Percentiles rank a stretch among this genome's conserved stretches.
These are phyloP conservation scores for Drosophila helvetica DNA, from an alignment of 2,888 invertebrate species.

Conservation along the genomic window DNA sequence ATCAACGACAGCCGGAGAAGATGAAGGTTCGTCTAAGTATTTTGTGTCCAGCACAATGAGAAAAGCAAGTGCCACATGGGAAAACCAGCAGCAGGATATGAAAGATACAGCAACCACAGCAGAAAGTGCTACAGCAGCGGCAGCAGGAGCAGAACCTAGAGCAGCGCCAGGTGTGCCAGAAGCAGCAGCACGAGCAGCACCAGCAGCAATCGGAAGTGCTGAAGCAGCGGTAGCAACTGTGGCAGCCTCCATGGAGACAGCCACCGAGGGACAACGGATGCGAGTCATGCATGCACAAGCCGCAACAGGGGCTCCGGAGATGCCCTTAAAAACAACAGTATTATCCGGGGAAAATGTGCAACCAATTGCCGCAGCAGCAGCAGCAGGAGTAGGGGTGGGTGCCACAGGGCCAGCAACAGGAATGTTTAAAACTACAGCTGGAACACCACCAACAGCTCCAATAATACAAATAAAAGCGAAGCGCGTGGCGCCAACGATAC, in stretches of 20 bases:
- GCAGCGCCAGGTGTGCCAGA: slow-evolving; percentile 4
- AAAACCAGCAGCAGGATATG: slow-evolving; percentile 1
- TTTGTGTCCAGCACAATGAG: slow-evolving; percentile 11
- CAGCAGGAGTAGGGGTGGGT: slow-evolving; percentile 9
- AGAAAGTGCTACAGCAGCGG: neutral
- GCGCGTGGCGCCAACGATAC: slow-evolving; percentile 3
- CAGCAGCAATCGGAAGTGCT: slow-evolving; percentile 1
- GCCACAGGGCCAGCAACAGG: slow-evolving; percentile 13
- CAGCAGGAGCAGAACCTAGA: slow-evolving; percentile 3
- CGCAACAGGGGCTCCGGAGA: slow-evolving; percentile 12
- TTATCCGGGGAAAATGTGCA: slow-evolving; percentile 14
- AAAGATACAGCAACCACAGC: slow-evolving; percentile 8
- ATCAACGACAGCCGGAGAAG: neutral
- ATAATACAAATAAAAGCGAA: slow-evolving; percentile 27
- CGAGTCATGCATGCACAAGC: neutral
- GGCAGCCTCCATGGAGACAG: slow-evolving; percentile 1
- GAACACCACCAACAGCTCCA: slow-evolving; percentile 12
- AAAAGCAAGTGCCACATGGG: slow-evolving; percentile 8
- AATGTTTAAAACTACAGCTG: slow-evolving; percentile 5
- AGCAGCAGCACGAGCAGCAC: slow-evolving; percentile 7
- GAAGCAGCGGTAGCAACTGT: neutral
- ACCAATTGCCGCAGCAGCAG: slow-evolving; percentile 23
- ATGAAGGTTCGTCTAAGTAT: neutral
- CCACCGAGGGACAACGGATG: slow-evolving; percentile 23
- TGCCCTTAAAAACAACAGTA: slow-evolving; percentile 39